Conservation (phyloP, 2,888 invertebrate genomes). For the Nasonovia ribisnigri region DNA sequence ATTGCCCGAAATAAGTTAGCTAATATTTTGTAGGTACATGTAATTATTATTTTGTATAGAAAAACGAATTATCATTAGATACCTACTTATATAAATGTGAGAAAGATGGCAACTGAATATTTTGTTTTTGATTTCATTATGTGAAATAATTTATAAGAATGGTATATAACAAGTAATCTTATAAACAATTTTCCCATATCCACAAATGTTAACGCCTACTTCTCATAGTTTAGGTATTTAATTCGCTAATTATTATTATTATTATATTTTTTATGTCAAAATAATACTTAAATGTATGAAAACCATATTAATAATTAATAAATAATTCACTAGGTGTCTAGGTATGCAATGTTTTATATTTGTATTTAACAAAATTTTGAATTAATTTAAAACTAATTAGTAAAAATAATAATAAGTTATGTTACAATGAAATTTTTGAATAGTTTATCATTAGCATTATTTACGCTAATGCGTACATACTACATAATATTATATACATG, state of each 20-base stretch:
- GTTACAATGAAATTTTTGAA: background rate
- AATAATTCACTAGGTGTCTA: background rate
- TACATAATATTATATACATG: background rate
- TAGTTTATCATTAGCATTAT: background rate
- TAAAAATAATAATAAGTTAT: background rate
- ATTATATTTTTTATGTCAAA: background rate
- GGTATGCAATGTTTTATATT: background rate
- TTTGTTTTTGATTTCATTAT: slow-evolving; percentile 49
- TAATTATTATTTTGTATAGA: background rate
- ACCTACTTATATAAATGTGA: slow-evolving; percentile 43
- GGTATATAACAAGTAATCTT: background rate
- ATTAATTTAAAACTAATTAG: background rate
- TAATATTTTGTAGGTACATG: background rate
- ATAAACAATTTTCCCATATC: slow-evolving; percentile 27
- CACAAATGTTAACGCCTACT: background rate
- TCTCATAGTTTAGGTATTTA: slow-evolving; percentile 6
- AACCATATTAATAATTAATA: background rate
- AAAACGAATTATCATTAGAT: slow-evolving; percentile 12
- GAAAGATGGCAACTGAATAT: slow-evolving; percentile 37
- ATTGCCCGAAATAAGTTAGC: background rate
- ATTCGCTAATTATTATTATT: slow-evolving; percentile 1
- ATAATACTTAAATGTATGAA: background rate
- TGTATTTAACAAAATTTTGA: background rate
- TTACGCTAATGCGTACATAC: too few species aligned
- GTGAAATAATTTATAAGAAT: slow-evolving; percentile 37